Evolutionary conservation across 2,888 invertebrate species (phyloP), one percentile per base, ranked within the genome.

Genomic region (Sarcophaga caerulescens): DNA sequence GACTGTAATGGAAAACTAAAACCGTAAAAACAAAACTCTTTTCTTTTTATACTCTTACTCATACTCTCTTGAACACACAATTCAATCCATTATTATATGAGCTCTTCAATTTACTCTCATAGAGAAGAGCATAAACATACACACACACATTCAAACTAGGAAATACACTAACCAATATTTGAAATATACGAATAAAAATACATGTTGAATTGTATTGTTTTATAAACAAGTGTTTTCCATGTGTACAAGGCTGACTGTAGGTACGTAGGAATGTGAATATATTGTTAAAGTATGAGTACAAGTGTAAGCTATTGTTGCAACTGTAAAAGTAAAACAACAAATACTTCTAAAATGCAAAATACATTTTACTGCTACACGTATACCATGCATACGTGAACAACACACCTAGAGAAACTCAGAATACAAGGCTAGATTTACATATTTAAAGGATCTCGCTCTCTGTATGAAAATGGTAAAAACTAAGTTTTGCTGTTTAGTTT

Each of bases 291-390:
- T n/a, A n/a, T n/a, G n/a, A n/a, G n/a, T n/a, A n/a, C n/a, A n/a
- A n/a, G n/a, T 35, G 1, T 35, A 8, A 10, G 35, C 35, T 35
- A 10, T 35, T 35, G 10, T 35, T 74, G 59, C 45, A 80, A 60
- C 52, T 65, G 65, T 44, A 44, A 44, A 63, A 71, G 68, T 47
- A 69, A 68, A 79, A 35, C 62, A 70, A 71, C 3, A 78, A 63
- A 19, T 59, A 35, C 35, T 35, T 35, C 35, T 8, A 35, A 35
- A 35, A 35, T 35, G 3, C 10, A 35, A 35, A 35, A 35, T 10
- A 35, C 35, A 35, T 35, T 35, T 35, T 1, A 35, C 35, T 35
- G 10, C 10, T 8, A 10, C 35, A 35, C 35, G 35, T 35, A 35
- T 35, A 35, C 35, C 35, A 10, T 10, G 10, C 35, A 2, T 35